Base-by-base conservation (phyloP, 2,113 vertebrate genomes). In the Pomatorhinus ruficollis region DNA sequence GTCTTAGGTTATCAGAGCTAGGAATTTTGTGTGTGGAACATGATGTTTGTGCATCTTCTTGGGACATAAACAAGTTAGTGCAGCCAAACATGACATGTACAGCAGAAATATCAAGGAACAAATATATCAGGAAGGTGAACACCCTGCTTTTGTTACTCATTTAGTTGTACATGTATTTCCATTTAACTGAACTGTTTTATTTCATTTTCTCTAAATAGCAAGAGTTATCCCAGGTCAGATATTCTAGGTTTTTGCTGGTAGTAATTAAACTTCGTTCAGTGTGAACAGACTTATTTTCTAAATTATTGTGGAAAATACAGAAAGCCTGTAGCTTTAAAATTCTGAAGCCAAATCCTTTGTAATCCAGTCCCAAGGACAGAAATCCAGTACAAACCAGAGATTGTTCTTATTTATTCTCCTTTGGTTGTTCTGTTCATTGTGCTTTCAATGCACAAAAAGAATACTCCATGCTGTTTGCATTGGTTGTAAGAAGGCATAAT, bases 1-100 rank as follows among this genome's bases (percentile, higher is more conserved):
- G 93, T 77, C 91, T 98, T 96, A 96, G 53, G 68, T 89, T 97
- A 84, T 94, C 78, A 87, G 66, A 63, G 85, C 77, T 95, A 53
- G 37, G 40, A 39, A 71, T 74, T 33, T 87, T 90, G 25, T 56
- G 25, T 57, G 31, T 66, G 56, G 49, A 54, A 52, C 35, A 68
- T 45, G 23, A 11, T 52, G 54, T 60, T 31, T 37, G 57, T 93
- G 52, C n/a, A 37, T 12, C 13, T 70, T 89, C 86, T 35, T 74
- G 83, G 78, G 70, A 71, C 15, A 10, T 39, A 22, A 27, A 21
- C 5, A 61, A 64, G 8, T 65, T 72, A 65, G 9, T 54, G 54
- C 83, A 80, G 35, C 21, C 42, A 70, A 63, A 61, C 10, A 18
- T 40, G 42, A 47, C 37, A 85, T 0, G 1, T 18, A 37, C 8